Conservation (phyloP, 2,113 vertebrate species). For the Lates calcarifer region DNA sequence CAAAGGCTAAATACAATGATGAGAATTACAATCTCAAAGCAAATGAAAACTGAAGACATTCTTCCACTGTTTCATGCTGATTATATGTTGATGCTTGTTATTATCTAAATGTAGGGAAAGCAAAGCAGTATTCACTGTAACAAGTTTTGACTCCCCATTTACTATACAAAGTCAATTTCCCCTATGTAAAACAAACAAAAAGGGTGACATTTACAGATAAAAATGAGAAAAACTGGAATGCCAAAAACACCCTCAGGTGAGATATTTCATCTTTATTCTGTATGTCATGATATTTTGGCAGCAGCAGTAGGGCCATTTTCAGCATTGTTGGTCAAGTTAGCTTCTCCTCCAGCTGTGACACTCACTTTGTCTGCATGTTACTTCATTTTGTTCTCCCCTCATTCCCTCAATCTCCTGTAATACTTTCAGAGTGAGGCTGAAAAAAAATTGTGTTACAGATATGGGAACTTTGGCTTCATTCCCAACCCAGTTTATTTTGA, state of each 20-base stretch:
- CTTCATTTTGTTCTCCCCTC: neutral
- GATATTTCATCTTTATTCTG: neutral
- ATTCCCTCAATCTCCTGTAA: neutral
- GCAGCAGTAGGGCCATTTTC: neutral
- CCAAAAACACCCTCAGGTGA: neutral
- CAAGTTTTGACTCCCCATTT: too few species aligned
- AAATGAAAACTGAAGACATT: neutral
- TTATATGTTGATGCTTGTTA: too few species aligned
- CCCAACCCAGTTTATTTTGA: neutral
- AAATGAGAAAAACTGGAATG: neutral
- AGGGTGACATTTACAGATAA: neutral
- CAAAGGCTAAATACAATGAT: too few species aligned
- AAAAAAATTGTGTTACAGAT: neutral
- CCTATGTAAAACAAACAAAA: neutral
- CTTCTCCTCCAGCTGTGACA: neutral
- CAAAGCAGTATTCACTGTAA: too few species aligned
- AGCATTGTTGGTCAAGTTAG: neutral
- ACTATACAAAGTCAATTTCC: too few species aligned
- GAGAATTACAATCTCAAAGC: neutral
- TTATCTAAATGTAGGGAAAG: too few species aligned
- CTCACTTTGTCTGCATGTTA: neutral
- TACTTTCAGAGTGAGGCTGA: neutral
- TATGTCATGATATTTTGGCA: neutral
- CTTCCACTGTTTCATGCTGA: neutral
- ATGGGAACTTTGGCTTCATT: neutral